phyloP scores from a whole-genome alignment of 2,888 invertebrate genomes.

The Epinotia brunnichana region DNA sequence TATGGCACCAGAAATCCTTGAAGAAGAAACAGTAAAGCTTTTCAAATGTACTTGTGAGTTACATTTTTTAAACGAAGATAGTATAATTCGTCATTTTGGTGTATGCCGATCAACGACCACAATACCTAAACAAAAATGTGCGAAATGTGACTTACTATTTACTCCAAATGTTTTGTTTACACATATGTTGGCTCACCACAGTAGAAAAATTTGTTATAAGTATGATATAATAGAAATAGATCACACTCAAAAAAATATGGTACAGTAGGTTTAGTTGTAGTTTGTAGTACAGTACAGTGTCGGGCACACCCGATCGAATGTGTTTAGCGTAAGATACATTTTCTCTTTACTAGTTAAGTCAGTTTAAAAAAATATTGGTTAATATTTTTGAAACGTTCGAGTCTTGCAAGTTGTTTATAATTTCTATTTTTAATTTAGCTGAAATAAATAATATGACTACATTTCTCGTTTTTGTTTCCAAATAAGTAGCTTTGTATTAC shows the following conservation, averaged over 20 bases:
- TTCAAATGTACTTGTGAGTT: slow-evolving; percentile 69
- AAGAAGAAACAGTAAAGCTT: slow-evolving; percentile 51
- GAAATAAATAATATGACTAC: too few relatives aligned
- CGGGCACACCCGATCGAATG: too few relatives aligned
- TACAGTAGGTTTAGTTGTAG: not conserved
- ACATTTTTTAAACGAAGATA: slow-evolving; percentile 61
- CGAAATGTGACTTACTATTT: slow-evolving; percentile 68
- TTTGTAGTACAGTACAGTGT: too few relatives aligned
- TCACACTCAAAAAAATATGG: slow-evolving; percentile 35
- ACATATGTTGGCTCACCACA: slow-evolving; percentile 68
- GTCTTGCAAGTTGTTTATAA: too few relatives aligned
- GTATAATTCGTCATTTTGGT: slow-evolving; percentile 55
- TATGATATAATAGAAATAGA: slow-evolving; percentile 57
- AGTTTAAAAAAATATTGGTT: too few relatives aligned
- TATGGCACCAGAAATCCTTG: slow-evolving; percentile 4
- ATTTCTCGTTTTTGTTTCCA: too few relatives aligned
- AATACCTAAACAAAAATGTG: slow-evolving; percentile 61
- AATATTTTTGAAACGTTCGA: too few relatives aligned
- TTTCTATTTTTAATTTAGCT: too few relatives aligned
- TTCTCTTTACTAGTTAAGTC: too few relatives aligned
- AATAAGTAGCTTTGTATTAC: too few relatives aligned
- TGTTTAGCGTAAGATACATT: too few relatives aligned
- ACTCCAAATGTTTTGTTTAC: slow-evolving; percentile 65
- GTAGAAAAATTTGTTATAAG: slow-evolving; percentile 58
- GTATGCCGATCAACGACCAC: slow-evolving; percentile 56